Evolutionary conservation across 1,140 invertebrate genomes (phyloP).

Genomic region (Aphis craccivora): DNA sequence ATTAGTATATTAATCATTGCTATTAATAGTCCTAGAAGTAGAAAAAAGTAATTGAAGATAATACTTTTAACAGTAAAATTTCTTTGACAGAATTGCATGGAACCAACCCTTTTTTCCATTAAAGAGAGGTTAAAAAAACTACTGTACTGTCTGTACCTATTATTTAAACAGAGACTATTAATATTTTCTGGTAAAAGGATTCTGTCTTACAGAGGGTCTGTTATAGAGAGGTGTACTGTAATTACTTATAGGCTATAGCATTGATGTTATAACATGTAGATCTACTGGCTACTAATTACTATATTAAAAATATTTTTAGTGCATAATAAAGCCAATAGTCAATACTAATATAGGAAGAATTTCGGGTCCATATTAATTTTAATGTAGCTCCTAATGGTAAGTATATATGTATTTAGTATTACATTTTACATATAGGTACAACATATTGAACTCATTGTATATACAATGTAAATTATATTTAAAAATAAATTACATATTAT

Average conservation of each 20-base stretch:
- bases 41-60: not conserved
- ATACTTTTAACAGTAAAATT: not conserved
- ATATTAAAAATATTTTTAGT: not conserved
- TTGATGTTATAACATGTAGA: not conserved
- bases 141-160: too few relatives aligned
- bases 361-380: not conserved
- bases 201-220: too few relatives aligned
- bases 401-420: not conserved
- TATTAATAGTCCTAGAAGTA: not conserved
- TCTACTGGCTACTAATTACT: not conserved
- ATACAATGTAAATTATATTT: not conserved
- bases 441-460: not conserved
- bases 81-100: too few relatives aligned
- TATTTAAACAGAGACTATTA: too few relatives aligned
- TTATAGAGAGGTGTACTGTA: too few relatives aligned
- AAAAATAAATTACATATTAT: not conserved
- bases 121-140: too few relatives aligned
- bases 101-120: too few relatives aligned
- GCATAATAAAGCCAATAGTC: not conserved
- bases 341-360: not conserved
- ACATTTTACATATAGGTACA: too few relatives aligned
- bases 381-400: not conserved
- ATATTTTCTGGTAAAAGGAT: too few relatives aligned
- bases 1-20: not conserved
- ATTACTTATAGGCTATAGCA: not conserved